Conservation (phyloP, 2,113 vertebrate species). For the Rafetus swinhoei region DNA sequence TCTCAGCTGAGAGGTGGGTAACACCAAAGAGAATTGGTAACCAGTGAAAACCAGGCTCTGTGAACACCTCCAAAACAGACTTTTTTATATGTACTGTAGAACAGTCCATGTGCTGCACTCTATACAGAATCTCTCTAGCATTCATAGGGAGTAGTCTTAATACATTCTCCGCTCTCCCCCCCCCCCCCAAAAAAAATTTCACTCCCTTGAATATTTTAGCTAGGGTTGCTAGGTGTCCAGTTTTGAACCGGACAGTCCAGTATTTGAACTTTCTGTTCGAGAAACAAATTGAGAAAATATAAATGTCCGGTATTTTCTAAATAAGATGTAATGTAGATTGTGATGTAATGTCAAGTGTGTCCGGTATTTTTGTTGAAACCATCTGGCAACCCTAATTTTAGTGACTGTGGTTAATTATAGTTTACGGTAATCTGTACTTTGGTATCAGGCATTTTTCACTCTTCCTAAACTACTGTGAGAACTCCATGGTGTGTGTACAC, state of each 20-base stretch:
- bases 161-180: no score
- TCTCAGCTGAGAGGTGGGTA: neutral
- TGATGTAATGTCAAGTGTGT: no score
- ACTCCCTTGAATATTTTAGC: neutral
- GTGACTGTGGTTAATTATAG: neutral
- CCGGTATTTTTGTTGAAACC: no score
- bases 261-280: no score
- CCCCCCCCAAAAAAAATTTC: neutral
- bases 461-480: neutral
- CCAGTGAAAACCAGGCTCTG: neutral
- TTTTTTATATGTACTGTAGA: neutral
- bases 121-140: neutral
- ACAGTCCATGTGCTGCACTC: neutral
- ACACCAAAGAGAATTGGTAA: neutral
- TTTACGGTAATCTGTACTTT: neutral
- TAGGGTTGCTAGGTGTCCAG: no score
- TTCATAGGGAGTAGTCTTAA: neutral
- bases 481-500: neutral
- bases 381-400: no score
- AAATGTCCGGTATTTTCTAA: no score
- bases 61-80: neutral
- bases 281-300: no score
- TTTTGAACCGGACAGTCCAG: no score
- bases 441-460: neutral
- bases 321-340: no score